Evolutionary conservation across 2,888 invertebrate genomes (phyloP).

Genomic region (Cetonia aurata): DNA sequence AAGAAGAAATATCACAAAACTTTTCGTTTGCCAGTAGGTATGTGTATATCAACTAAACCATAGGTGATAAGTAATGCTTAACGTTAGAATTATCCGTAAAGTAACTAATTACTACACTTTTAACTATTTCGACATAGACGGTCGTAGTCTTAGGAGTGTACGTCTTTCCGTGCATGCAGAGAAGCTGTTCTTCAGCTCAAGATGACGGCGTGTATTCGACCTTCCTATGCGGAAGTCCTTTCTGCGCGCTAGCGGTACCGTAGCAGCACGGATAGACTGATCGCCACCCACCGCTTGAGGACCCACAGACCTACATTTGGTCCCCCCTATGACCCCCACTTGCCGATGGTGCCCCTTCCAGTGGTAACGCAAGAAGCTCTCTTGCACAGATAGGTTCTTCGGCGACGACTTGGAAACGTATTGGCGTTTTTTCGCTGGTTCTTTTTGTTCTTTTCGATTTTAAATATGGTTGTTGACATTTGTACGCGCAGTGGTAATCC

Average conservation of each 20-base stretch:
- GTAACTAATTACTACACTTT: constrained; percentile 15
- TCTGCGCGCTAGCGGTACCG: constrained; percentile 60
- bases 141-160: constrained; percentile 15
- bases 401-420: constrained; percentile 35
- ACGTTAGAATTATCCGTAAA: constrained; percentile 1
- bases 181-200: constrained; percentile 45
- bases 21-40: constrained; percentile 10
- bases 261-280: constrained; percentile 63
- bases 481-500: constrained; percentile 6
- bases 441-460: constrained; percentile 33
- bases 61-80: not conserved
- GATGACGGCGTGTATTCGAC: constrained; percentile 53
- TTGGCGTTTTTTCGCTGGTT: constrained; percentile 32
- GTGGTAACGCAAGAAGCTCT: constrained; percentile 38
- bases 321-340: constrained; percentile 60
- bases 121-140: constrained; percentile 15
- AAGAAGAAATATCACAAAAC: constrained; percentile 19
- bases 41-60: not conserved
- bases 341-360: constrained; percentile 49
- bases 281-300: constrained; percentile 64
- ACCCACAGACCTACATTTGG: constrained; percentile 65
- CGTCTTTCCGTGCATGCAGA: constrained; percentile 49
- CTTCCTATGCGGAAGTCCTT: constrained; percentile 60
- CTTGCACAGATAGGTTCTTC: constrained; percentile 43
- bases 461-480: constrained; percentile 40